Conservation (phyloP, 1,140 invertebrate species). For the Achroia grisella region DNA sequence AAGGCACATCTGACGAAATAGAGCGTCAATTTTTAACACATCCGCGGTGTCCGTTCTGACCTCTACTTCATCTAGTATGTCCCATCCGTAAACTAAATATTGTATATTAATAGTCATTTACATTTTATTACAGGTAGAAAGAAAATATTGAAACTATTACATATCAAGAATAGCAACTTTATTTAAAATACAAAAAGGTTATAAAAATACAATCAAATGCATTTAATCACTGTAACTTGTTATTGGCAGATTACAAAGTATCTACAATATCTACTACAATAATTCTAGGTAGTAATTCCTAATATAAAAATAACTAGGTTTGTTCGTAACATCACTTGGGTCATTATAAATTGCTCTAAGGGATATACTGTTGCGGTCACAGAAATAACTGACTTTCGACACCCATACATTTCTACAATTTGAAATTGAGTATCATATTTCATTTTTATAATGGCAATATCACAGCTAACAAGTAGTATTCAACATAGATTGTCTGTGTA, state of each 20-base stretch:
- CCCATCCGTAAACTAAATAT: neutral
- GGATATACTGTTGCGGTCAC: conserved; percentile 9
- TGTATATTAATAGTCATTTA: neutral
- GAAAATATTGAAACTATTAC: conserved; percentile 43
- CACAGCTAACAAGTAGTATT: conserved; percentile 7
- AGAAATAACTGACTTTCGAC: neutral
- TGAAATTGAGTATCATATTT: neutral
- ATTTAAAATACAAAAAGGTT: conserved; percentile 70
- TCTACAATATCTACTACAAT: conserved; percentile 41
- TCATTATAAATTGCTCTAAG: conserved; percentile 15
- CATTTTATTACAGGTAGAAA: neutral
- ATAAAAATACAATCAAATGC: conserved; percentile 73
- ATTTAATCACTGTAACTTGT: conserved; percentile 67
- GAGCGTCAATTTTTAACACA: no score
- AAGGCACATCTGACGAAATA: neutral
- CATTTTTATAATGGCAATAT: conserved; percentile 2
- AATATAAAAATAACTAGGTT: conserved; percentile 27
- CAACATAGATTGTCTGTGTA: neutral
- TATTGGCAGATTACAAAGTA: conserved; percentile 44
- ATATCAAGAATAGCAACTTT: conserved; percentile 70
- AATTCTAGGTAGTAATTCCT: conserved; percentile 44
- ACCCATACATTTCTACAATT: neutral
- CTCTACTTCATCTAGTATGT: neutral
- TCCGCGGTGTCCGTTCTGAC: neutral
- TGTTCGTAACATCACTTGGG: conserved; percentile 40